phyloP scores from a whole-genome alignment of 2,888 invertebrate genomes.

The Lottia gigantea region DNA sequence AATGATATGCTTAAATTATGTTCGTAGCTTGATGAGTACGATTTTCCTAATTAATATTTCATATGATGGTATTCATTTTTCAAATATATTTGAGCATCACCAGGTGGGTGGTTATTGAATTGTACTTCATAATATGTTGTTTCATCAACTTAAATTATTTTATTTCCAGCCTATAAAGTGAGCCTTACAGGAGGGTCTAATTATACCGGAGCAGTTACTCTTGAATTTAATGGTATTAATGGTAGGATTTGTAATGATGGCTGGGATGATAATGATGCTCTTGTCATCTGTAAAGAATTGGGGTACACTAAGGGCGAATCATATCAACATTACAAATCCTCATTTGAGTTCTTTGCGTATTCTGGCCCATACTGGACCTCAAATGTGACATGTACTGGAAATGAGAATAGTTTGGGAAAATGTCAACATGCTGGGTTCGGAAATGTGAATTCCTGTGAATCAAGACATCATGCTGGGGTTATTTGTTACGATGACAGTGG shows the following conservation, averaged over 20 bases:
- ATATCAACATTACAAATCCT: conserved; percentile 50
- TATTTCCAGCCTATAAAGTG: conserved; percentile 38
- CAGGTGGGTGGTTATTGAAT: too few relatives aligned
- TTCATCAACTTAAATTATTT: too few relatives aligned
- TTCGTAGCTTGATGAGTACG: too few relatives aligned
- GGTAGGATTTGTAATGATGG: conserved; percentile 51
- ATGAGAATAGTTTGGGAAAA: conserved; percentile 38
- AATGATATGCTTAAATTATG: too few relatives aligned
- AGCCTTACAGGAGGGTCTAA: conserved; percentile 25
- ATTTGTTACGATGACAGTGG: conserved; percentile 50
- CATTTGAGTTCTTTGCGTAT: conserved; percentile 36
- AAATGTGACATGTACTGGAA: conserved; percentile 46
- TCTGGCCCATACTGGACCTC: conserved; percentile 74
- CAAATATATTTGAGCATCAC: too few relatives aligned
- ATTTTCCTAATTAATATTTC: too few relatives aligned
- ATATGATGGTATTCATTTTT: too few relatives aligned
- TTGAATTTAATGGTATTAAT: conserved; percentile 41
- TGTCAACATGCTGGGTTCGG: conserved; percentile 48
- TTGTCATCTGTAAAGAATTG: conserved; percentile 45
- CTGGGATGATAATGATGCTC: conserved; percentile 50
- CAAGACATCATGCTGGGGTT: conserved; percentile 47
- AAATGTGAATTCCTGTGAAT: conserved; percentile 43
- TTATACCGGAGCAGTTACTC: conserved; percentile 39
- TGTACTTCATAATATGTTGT: too few relatives aligned
- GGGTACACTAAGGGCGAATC: conserved; percentile 42